Evolutionary conservation across 1,140 invertebrate genomes (phyloP).

Genomic region (Drosophila lacertosa): DNA sequence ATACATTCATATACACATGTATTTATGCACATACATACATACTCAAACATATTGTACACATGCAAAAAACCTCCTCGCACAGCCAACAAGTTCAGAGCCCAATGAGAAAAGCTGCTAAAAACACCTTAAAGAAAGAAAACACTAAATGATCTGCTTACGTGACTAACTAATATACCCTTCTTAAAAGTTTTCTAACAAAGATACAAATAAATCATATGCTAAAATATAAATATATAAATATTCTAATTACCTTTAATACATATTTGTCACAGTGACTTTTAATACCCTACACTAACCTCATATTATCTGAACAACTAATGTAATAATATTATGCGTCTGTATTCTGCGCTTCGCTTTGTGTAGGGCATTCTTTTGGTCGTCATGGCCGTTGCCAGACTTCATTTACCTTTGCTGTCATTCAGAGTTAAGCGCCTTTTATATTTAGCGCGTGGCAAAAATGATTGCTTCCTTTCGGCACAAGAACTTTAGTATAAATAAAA

Average conservation of each 20-base stretch:
- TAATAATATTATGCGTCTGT: neutral
- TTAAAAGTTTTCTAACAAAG: too few species aligned
- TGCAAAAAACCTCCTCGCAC: conserved; percentile 21
- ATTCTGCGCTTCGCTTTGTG: neutral
- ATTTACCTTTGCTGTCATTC: conserved; percentile 27
- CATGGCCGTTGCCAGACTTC: neutral
- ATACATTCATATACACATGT: conserved; percentile 27
- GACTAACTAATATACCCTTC: neutral
- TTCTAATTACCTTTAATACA: neutral
- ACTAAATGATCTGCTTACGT: neutral
- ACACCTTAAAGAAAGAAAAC: conserved; percentile 8
- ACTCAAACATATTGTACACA: conserved; percentile 27
- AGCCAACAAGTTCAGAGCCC: conserved; percentile 56
- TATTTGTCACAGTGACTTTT: neutral
- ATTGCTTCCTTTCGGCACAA: conserved; percentile 38
- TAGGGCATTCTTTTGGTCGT: neutral
- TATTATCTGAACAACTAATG: too few species aligned
- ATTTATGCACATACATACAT: conserved; percentile 14
- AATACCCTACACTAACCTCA: neutral
- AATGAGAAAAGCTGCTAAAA: conserved; percentile 39
- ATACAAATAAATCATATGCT: too few species aligned
- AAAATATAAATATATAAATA: too few species aligned
- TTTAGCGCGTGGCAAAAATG: conserved; percentile 44
- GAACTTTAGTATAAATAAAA: conserved; percentile 3
- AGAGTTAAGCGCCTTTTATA: conserved; percentile 27